Evolutionary conservation across 2,797 vertebrate species (phyloP).

Genomic region (Channa striata): DNA sequence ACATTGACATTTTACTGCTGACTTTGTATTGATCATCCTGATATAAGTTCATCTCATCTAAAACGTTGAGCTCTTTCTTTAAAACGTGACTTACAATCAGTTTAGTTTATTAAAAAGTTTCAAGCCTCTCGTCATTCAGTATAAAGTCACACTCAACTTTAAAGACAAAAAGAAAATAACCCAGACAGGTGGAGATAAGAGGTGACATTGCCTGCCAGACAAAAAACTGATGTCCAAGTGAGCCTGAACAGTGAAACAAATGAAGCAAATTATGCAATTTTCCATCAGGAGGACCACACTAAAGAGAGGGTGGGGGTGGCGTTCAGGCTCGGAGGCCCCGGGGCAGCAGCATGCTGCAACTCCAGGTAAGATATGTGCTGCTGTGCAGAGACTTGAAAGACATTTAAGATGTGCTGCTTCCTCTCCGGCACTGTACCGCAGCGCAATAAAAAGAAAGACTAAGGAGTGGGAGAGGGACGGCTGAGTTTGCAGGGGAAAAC

Average conservation of each 20-base stretch:
- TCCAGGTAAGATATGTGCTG: conserved; percentile 66
- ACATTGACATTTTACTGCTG: too few species aligned
- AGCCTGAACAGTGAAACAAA: neutral
- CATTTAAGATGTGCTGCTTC: conserved; percentile 38
- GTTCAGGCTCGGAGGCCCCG: conserved; percentile 36
- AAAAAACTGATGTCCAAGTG: neutral
- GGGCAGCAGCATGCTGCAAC: conserved; percentile 57
- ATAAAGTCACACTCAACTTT: neutral
- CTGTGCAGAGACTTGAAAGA: conserved; percentile 72
- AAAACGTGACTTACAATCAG: neutral
- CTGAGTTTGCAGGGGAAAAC: conserved; percentile 15
- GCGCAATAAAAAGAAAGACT: neutral
- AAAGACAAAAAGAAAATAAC: conserved; percentile 5
- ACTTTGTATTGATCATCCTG: neutral
- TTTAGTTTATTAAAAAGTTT: neutral
- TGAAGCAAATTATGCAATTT: conserved; percentile 23
- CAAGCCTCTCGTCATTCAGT: neutral
- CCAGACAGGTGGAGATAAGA: neutral
- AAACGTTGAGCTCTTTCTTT: too few species aligned
- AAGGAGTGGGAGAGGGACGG: conserved; percentile 17
- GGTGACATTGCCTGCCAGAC: neutral
- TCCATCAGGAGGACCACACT: conserved; percentile 40
- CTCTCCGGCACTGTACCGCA: conserved; percentile 20
- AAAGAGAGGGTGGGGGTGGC: conserved; percentile 39
- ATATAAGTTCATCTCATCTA: too few species aligned